These are phyloP conservation scores for Spodoptera picta DNA, from an alignment of 2,888 invertebrate genomes.

Conservation along the genomic window DNA sequence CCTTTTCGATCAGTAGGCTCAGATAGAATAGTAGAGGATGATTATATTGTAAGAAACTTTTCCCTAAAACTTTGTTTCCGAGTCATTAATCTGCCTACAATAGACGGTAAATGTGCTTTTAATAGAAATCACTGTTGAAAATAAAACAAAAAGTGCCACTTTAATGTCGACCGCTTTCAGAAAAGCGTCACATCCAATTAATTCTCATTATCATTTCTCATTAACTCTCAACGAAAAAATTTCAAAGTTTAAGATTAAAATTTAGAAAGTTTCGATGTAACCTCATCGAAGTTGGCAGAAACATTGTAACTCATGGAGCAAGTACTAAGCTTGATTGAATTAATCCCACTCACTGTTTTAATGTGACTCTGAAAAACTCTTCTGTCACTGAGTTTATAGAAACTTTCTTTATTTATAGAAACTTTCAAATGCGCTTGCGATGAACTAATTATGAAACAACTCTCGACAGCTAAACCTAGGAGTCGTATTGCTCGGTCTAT, in stretches of 20 bases:
- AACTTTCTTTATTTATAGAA: neutral
- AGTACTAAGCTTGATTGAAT: constrained; percentile 45
- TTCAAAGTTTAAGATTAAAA: constrained; percentile 49
- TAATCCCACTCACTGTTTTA: constrained; percentile 22
- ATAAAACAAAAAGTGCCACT: constrained; percentile 2
- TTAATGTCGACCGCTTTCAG: constrained; percentile 8
- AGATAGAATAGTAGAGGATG: too few relatives aligned
- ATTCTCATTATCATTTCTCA: too few relatives aligned
- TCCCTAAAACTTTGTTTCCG: too few relatives aligned
- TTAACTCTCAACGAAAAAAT: constrained; percentile 50
- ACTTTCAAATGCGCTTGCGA: neutral
- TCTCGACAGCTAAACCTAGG: neutral
- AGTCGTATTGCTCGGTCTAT: neutral
- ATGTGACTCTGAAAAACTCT: constrained; percentile 9
- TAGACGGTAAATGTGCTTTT: too few relatives aligned
- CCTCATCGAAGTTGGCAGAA: constrained; percentile 40
- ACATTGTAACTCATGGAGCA: constrained; percentile 41
- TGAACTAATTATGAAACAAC: constrained; percentile 1
- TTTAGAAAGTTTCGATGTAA: constrained; percentile 57
- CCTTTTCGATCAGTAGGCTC: too few relatives aligned
- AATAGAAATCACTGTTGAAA: too few relatives aligned
- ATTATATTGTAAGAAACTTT: too few relatives aligned
- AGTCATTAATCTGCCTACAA: too few relatives aligned
- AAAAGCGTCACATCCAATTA: constrained; percentile 50
- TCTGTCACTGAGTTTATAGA: neutral